phyloP scores from a whole-genome alignment of 2,113 vertebrate genomes.

The Panthera uncia region DNA sequence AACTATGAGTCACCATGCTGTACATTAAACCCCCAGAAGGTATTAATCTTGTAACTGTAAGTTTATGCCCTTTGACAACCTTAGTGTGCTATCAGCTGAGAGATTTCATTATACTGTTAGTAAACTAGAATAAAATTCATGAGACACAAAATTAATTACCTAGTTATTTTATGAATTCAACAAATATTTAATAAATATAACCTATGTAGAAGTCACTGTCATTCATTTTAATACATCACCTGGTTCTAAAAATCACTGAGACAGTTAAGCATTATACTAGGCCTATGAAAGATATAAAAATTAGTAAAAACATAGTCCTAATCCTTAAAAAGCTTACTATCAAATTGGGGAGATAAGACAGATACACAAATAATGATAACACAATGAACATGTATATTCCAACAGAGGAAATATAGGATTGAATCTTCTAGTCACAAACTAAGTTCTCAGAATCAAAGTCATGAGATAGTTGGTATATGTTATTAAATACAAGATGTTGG shows the following conservation, averaged over 20 bases:
- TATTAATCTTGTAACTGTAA: neutral
- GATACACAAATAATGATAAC: neutral
- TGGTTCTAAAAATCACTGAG: slow-evolving; percentile 10
- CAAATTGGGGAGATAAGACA: neutral
- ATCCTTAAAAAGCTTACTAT: neutral
- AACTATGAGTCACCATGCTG: neutral
- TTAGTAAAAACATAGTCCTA: neutral
- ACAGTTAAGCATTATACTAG: neutral
- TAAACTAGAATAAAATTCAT: slow-evolving; percentile 4
- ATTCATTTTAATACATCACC: neutral
- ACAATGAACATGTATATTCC: neutral
- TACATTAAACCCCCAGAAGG: neutral
- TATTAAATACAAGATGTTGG: neutral
- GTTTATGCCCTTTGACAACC: neutral
- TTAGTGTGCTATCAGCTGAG: neutral
- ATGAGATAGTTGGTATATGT: neutral
- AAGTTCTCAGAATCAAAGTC: neutral
- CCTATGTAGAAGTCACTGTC: neutral
- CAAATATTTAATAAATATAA: neutral
- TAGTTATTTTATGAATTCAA: neutral
- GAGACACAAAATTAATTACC: slow-evolving; percentile 30
- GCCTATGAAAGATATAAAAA: neutral
- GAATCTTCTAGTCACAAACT: slow-evolving; percentile 4
- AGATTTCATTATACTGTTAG: neutral
- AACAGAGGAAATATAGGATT: neutral